Conservation (phyloP, 2,113 vertebrate species). For the Illadopsis cleaveri region DNA sequence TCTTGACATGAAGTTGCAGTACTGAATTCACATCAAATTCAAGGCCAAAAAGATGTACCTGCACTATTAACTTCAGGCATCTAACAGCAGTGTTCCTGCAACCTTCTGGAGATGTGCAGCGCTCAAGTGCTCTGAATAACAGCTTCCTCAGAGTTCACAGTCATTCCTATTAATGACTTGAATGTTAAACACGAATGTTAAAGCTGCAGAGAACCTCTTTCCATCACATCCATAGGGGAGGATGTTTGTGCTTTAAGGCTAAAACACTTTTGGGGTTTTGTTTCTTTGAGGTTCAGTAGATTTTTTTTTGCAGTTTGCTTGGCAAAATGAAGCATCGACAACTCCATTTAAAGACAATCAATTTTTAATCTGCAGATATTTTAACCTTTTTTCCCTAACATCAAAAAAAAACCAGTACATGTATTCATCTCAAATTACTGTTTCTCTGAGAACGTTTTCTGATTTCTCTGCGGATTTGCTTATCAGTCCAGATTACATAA, state of each 20-base stretch:
- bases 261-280: background rate
- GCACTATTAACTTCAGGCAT: background rate
- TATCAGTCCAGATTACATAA: background rate
- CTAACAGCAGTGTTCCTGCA: background rate
- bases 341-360: background rate
- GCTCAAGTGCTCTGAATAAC: background rate
- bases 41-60: background rate
- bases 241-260: background rate
- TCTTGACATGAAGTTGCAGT: background rate
- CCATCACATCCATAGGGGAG: background rate
- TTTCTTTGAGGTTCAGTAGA: background rate
- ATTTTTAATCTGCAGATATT: background rate
- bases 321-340: background rate
- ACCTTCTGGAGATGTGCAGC: background rate
- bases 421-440: background rate
- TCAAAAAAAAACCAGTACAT: accelerated
- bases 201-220: background rate
- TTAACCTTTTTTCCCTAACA: background rate
- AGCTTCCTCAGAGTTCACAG: background rate
- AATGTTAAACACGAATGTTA: background rate
- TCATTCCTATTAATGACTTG: background rate
- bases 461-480: background rate
- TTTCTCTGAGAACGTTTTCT: background rate
- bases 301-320: background rate
- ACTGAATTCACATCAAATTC: background rate